phyloP scores from a whole-genome alignment of 2,888 invertebrate genomes.

The Trilocha varians region DNA sequence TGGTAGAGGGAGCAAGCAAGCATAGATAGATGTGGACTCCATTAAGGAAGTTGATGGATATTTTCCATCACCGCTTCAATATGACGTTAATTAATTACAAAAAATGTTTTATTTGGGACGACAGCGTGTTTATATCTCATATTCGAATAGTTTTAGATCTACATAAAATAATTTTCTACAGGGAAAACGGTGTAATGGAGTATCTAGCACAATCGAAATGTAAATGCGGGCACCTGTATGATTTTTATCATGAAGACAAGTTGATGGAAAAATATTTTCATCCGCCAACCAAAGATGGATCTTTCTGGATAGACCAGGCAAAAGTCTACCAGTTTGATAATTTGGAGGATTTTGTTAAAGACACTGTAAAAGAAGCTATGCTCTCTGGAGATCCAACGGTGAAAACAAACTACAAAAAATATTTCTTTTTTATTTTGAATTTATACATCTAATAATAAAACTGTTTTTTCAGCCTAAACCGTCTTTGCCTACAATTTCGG shows the following conservation, averaged over 20 bases:
- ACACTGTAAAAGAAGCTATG: slow-evolving; percentile 36
- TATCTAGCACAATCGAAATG: slow-evolving; percentile 43
- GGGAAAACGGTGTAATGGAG: slow-evolving; percentile 39
- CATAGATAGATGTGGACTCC: no score
- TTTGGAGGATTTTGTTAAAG: slow-evolving; percentile 49
- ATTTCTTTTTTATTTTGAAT: slow-evolving; percentile 5
- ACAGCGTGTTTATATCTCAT: no score
- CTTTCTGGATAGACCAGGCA: slow-evolving; percentile 43
- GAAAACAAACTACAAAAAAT: no score
- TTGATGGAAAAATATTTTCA: slow-evolving; percentile 43
- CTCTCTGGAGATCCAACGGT: slow-evolving; percentile 40
- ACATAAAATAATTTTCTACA: slow-evolving; percentile 10
- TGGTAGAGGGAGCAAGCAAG: no score
- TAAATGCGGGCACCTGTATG: slow-evolving; percentile 54
- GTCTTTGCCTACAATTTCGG: slow-evolving; percentile 36
- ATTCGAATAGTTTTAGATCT: background rate
- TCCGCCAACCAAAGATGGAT: slow-evolving; percentile 34
- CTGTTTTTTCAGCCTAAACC: slow-evolving; percentile 31
- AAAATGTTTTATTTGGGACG: no score
- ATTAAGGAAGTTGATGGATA: no score
- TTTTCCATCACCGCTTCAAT: no score
- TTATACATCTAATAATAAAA: background rate
- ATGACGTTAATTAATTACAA: no score
- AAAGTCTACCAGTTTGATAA: slow-evolving; percentile 52
- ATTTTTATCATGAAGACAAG: slow-evolving; percentile 35